These are phyloP conservation scores for Alviniconcha strummeri DNA, from an alignment of 2,888 invertebrate species.

Conservation along the genomic window DNA sequence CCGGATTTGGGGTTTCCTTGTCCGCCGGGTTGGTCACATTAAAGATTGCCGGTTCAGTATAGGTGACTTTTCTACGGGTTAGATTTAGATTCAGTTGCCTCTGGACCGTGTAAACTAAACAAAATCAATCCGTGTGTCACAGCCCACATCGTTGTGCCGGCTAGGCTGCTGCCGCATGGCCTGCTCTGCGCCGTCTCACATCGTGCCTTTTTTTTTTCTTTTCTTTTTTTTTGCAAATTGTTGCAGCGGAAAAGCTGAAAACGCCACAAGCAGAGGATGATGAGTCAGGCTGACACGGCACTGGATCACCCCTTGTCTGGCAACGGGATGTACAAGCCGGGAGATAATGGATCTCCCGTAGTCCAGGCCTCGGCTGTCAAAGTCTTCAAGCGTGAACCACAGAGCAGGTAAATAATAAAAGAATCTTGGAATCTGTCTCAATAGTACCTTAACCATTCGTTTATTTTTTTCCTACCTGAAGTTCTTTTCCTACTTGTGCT, in stretches of 20 bases:
- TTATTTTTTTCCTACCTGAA: background rate
- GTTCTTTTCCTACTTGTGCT: too few species aligned
- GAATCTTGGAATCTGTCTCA: background rate
- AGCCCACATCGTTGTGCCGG: too few species aligned
- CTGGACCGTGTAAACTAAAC: too few species aligned
- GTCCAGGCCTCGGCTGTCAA: background rate
- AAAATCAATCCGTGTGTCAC: too few species aligned
- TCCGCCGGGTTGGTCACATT: too few species aligned
- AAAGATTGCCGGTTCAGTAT: too few species aligned
- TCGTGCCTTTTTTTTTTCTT: background rate
- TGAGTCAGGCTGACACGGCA: conserved; percentile 4
- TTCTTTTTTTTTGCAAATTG: background rate
- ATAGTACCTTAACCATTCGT: background rate
- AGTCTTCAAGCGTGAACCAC: conserved; percentile 12
- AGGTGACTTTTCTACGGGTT: too few species aligned
- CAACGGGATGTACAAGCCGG: background rate
- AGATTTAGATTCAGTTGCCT: too few species aligned
- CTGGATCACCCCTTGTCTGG: background rate
- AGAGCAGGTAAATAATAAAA: conserved; percentile 2
- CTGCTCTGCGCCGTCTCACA: too few species aligned
- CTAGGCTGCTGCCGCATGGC: too few species aligned
- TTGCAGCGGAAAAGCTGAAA: background rate
- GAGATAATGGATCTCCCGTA: background rate
- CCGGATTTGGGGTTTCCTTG: too few species aligned
- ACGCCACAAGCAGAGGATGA: background rate